Evolutionary conservation across 2,888 invertebrate species (phyloP).

Genomic region (Griposia aprilina): DNA sequence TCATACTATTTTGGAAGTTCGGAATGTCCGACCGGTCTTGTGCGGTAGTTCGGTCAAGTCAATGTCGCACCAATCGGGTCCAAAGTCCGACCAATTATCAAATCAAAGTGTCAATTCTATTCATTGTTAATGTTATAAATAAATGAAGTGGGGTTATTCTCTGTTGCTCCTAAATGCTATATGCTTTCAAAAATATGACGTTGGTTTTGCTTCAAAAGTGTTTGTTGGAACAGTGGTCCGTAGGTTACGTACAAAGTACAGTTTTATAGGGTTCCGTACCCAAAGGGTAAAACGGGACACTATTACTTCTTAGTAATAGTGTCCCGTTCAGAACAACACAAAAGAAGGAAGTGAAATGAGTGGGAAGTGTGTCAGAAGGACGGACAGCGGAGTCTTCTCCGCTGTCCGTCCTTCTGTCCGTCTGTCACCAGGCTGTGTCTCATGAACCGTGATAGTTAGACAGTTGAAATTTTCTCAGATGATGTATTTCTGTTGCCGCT

Average conservation of each 20-base stretch:
- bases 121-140: not conserved
- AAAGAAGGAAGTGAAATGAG: too few relatives aligned
- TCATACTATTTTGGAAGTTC: conserved; percentile 54
- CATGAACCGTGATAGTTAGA: too few relatives aligned
- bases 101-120: not conserved
- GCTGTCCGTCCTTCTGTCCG: too few relatives aligned
- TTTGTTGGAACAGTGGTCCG: not conserved
- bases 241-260: not conserved
- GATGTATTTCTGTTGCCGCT: too few relatives aligned
- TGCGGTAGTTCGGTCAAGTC: conserved; percentile 45
- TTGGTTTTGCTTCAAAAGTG: not conserved
- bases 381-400: too few relatives aligned
- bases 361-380: too few relatives aligned
- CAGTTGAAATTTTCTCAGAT: too few relatives aligned
- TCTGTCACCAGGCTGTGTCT: too few relatives aligned
- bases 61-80: conserved; percentile 49
- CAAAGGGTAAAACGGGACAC: too few relatives aligned
- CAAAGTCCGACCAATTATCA: conserved; percentile 38
- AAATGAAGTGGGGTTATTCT: not conserved
- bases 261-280: too few relatives aligned
- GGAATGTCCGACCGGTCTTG: conserved; percentile 39
- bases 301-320: too few relatives aligned
- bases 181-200: not conserved
- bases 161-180: not conserved
- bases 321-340: too few relatives aligned